Percentiles rank a stretch among this genome's conserved stretches.
Evolutionary conservation across 1,140 invertebrate species (phyloP).

Genomic region (Drosophila insularis): DNA sequence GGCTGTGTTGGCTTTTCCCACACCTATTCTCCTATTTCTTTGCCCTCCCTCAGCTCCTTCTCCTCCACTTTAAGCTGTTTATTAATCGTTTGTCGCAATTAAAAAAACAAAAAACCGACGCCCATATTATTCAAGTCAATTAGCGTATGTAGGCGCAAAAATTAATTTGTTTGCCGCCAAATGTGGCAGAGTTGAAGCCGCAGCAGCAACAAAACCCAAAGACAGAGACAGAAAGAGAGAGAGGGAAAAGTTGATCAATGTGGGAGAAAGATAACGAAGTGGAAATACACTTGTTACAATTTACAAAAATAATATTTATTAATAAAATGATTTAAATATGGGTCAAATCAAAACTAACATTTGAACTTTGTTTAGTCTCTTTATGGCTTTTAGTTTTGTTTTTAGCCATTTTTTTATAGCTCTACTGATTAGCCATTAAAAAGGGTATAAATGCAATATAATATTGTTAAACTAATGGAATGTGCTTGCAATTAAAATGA

Average conservation of each 20-base stretch:
- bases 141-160: constrained; percentile 76
- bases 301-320: background rate
- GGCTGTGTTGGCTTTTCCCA: background rate
- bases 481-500: constrained; percentile 77
- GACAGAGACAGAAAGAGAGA: background rate
- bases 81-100: constrained; percentile 41
- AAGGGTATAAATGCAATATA: background rate
- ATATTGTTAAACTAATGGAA: constrained; percentile 35
- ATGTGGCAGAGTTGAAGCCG: constrained; percentile 54
- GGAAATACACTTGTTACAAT: background rate
- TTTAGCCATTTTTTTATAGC: too few relatives aligned
- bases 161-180: constrained; percentile 77
- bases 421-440: background rate
- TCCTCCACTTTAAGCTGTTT: background rate
- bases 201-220: constrained; percentile 30
- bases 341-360: background rate
- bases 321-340: background rate
- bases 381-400: background rate
- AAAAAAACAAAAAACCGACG: constrained; percentile 41
- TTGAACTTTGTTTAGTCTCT: background rate
- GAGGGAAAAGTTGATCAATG: background rate
- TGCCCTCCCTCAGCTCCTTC: background rate
- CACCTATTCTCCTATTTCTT: background rate
- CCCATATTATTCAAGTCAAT: constrained; percentile 63
- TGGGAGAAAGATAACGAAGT: constrained; percentile 2